A percentile compares a stretch with the other conserved stretches of the same genome.
Evolutionary conservation across 2,888 invertebrate species (phyloP).

Genomic region (Ophion costatus): DNA sequence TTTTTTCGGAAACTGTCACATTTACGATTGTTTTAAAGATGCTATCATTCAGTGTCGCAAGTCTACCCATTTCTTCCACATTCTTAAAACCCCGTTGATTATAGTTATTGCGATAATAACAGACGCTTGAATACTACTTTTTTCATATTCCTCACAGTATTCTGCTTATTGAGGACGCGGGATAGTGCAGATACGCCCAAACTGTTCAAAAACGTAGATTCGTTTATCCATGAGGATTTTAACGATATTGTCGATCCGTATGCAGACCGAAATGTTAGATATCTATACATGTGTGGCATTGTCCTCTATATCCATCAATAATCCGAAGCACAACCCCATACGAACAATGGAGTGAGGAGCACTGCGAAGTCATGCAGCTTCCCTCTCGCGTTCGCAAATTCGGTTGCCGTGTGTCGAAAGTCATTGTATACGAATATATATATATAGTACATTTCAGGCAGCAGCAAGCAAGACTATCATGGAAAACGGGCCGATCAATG

Average conservation of each 20-base stretch:
- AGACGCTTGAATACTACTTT: too few species aligned
- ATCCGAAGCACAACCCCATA: not conserved
- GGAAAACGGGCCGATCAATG: constrained; percentile 33
- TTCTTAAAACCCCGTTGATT: too few species aligned
- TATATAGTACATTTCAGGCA: constrained; percentile 24
- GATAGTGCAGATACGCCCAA: not conserved
- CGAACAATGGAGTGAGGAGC: constrained; percentile 23
- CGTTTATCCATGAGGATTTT: not conserved
- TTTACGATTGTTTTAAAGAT: too few species aligned
- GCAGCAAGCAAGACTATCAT: not conserved
- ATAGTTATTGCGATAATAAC: too few species aligned
- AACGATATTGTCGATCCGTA: not conserved
- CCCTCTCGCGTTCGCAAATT: constrained; percentile 52
- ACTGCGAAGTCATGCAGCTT: constrained; percentile 33
- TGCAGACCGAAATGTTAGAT: not conserved
- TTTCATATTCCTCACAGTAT: too few species aligned
- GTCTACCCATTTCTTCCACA: too few species aligned
- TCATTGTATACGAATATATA: constrained; percentile 30
- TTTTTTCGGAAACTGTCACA: too few species aligned
- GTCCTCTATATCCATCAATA: constrained; percentile 4
- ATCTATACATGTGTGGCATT: not conserved
- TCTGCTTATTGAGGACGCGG: too few species aligned
- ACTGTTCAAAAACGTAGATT: not conserved
- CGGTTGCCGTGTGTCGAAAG: constrained; percentile 31
- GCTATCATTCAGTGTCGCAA: too few species aligned